Conservation (phyloP, 1,140 invertebrate species). For the Belonocnema kinseyi region DNA sequence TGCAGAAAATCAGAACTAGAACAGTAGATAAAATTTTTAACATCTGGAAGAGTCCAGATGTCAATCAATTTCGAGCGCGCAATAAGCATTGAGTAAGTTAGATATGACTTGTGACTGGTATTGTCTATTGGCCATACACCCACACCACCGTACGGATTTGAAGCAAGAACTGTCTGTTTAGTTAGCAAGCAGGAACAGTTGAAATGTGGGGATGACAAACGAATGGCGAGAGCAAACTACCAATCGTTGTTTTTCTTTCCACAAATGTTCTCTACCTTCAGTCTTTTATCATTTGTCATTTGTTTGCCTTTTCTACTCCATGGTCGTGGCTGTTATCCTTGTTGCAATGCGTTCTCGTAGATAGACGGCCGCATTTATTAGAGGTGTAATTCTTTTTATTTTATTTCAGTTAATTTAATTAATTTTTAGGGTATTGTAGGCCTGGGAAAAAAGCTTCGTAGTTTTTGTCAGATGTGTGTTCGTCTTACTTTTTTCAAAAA, state of each 20-base stretch:
- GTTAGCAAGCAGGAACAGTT: not conserved
- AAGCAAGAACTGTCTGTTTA: slow-evolving; percentile 8
- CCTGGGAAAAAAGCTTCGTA: too few species aligned
- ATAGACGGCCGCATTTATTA: not conserved
- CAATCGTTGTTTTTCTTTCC: slow-evolving; percentile 19
- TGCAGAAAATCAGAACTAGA: too few species aligned
- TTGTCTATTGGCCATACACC: too few species aligned
- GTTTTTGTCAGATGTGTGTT: too few species aligned
- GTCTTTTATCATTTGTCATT: slow-evolving; percentile 22
- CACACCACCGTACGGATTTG: not conserved
- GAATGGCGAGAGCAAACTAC: slow-evolving; percentile 25
- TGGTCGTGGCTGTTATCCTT: not conserved
- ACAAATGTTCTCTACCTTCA: slow-evolving; percentile 10
- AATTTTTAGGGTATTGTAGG: too few species aligned
- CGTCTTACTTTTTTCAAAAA: too few species aligned
- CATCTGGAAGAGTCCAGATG: too few species aligned
- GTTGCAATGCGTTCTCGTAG: not conserved
- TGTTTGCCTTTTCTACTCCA: slow-evolving; percentile 1
- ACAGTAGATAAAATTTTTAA: too few species aligned
- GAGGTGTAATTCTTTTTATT: not conserved
- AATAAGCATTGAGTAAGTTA: too few species aligned
- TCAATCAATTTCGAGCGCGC: too few species aligned
- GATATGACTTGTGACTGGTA: too few species aligned
- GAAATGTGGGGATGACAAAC: slow-evolving; percentile 11
- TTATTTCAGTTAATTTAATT: too few species aligned